Evolutionary conservation across 2,113 vertebrate species (phyloP), one percentile per base, ranked within the genome.

Genomic region (Rhabdornis inornatus): DNA sequence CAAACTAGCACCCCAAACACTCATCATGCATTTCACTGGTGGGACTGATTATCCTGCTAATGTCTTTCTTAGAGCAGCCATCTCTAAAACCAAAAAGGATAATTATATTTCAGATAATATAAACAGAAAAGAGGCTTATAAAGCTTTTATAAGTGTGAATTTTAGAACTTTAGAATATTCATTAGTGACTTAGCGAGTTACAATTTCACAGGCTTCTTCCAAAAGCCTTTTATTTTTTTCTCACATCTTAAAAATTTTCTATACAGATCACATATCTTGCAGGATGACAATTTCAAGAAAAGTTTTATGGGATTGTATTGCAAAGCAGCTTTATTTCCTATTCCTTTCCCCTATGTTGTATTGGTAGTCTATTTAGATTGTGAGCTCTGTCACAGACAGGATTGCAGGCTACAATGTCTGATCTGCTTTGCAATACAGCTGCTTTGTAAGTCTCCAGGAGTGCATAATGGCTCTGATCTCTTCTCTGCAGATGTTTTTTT

Each of bases 151-250:
- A 83, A 57, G 9, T 13, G 24, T 53, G 59, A 81, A 35, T 75
- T 95, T 61, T 69, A 30, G 14, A 47, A n/a, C 10, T 20, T 31
- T n/a, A 37, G 23, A 50, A 19, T 39, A 57, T n/a, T 80, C 20
- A 40, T 19, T 63, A 65, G 22, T 49, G 55, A 65, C 14, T 86
- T 20, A 35, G 4, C 1, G 7, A 78, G 15, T 42, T 81, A 60
- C 3, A 63, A 59, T 66, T 59, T 47, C 0, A 0, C 4, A 72
- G 17, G 28, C 4, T 31, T 83, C 59, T 57, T 60, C n/a, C 31
- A 63, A 87, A 66, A 64, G 15, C 11, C 6, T 19, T 39, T 35
- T 53, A 24, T 24, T 19, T 19, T 33, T 25, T 28, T 4, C 15
- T 9, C 25, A 13, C 4, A 6, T 20, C 30, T 86, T 33, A 35